phyloP scores from a whole-genome alignment of 2,888 invertebrate genomes.

The Drosophila parthenogenetica region DNA sequence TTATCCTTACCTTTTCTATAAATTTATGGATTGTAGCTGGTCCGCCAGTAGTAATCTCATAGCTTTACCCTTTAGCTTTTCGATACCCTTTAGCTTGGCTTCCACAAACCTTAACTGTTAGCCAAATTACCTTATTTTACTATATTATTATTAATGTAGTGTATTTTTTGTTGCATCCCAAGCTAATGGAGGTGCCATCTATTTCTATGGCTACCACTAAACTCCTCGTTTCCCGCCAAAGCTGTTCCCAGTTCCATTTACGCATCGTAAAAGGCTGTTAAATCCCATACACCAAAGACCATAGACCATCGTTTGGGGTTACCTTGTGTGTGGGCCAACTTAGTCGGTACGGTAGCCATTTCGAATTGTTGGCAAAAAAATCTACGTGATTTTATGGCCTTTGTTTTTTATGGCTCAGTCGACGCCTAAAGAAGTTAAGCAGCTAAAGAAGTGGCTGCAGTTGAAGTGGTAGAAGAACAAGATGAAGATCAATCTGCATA shows the following conservation, averaged over 20 bases:
- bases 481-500: constrained; percentile 66
- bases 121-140: background rate
- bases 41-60: no score
- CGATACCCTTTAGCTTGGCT: no score
- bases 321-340: constrained; percentile 47
- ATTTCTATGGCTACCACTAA: constrained; percentile 5
- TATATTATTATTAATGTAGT: constrained; percentile 1
- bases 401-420: constrained; percentile 51
- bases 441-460: background rate
- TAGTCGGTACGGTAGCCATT: constrained; percentile 64
- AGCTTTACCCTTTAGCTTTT: no score
- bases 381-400: constrained; percentile 45
- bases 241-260: constrained; percentile 20
- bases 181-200: constrained; percentile 63
- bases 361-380: constrained; percentile 42
- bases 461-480: background rate
- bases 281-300: constrained; percentile 18
- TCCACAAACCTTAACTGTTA: background rate
- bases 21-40: no score
- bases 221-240: background rate
- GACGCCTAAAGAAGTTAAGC: constrained; percentile 20
- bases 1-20: no score
- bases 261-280: constrained; percentile 63
- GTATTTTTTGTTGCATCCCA: constrained; percentile 17
- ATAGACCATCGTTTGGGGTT: constrained; percentile 30